Base-by-base conservation (phyloP, 2,797 vertebrate species). In the Petrocephalus sullivani region DNA sequence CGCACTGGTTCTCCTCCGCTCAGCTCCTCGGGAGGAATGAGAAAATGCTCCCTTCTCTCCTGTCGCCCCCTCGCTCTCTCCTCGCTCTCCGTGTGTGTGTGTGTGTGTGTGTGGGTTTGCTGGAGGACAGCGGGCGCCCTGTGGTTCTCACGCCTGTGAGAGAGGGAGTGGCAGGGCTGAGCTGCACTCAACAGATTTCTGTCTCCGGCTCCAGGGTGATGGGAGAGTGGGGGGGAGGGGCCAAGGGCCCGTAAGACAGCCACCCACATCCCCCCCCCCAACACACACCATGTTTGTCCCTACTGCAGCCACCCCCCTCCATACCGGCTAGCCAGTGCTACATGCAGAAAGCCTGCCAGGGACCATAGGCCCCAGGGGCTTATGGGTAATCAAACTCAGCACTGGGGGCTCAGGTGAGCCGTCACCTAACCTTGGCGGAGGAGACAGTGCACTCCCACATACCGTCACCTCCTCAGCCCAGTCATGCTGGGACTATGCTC, bases 21-120 rank as follows among this genome's bases (percentile, higher is more conserved):
- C 94, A 94, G 94, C 94, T 96, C 95, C 95, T 95, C 94, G 89
- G 92, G 92, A 95, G 93, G 95, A 94, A 95, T 92, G 87, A 94
- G 64, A 92, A 91, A 94, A 95, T 94, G 92, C 94, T 90, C 92
- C 89, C 90, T 92, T 92, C 94, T 92, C 61, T 92, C 91, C 92
- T 81, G 89, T 90, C 90, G 91, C 87, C 88, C 89, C 89, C 90
- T 93, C 87, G 91, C 4, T 88, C 89, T 89, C 88, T 87, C 89
- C 85, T 85, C 88, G 82, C 88, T 89, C 89, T 90, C 90, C 58
- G 92, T 90, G 88, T 93, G 93, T 94, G 94, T 93, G 95, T 93
- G 95, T 92, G 92, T 90, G 88, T 93, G 93, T 95, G 93, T 93
- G 95, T 93, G 95, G 91, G 94, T 94, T 95, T 93, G 92, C 93